Percentiles rank a stretch among this genome's conserved stretches.
Conservation (phyloP, 2,797 vertebrate species). For the Basileuterus tristriatus region DNA sequence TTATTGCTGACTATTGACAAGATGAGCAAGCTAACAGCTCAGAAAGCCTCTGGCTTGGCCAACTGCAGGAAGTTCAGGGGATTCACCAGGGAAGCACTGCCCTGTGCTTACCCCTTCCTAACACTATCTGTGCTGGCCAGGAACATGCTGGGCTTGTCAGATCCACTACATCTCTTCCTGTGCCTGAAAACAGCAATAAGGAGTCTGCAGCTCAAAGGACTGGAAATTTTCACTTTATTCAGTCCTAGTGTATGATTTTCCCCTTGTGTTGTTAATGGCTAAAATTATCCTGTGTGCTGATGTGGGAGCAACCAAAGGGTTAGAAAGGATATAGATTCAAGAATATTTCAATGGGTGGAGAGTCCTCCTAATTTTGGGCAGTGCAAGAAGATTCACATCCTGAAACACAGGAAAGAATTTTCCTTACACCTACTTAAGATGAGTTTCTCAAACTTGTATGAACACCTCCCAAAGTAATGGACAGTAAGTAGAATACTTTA, state of each 20-base stretch:
- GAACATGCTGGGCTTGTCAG: not conserved
- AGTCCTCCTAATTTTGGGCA: not conserved
- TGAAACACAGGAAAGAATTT: not conserved
- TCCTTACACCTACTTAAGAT: not conserved
- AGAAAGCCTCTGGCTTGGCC: not conserved
- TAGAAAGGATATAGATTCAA: not conserved
- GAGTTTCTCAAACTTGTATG: not conserved
- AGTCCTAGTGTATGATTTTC: fast-evolving
- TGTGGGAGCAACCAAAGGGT: not conserved
- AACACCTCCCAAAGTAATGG: not conserved
- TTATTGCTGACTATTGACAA: not conserved
- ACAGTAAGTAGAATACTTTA: not conserved
- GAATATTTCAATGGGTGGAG: not conserved
- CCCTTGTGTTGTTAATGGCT: fast-evolving
- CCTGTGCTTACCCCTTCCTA: not conserved
- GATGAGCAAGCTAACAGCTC: not conserved
- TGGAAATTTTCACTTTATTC: not conserved
- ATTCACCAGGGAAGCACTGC: not conserved
- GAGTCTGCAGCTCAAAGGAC: not conserved
- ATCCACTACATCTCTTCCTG: not conserved
- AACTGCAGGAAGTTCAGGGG: not conserved
- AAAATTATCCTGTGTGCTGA: not conserved
- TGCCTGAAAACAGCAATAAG: not conserved
- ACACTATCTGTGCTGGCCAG: not conserved
- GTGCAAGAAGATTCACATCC: not conserved